Base-by-base conservation (phyloP, 1,140 invertebrate genomes). In the Geopemphigus sp. region DNA sequence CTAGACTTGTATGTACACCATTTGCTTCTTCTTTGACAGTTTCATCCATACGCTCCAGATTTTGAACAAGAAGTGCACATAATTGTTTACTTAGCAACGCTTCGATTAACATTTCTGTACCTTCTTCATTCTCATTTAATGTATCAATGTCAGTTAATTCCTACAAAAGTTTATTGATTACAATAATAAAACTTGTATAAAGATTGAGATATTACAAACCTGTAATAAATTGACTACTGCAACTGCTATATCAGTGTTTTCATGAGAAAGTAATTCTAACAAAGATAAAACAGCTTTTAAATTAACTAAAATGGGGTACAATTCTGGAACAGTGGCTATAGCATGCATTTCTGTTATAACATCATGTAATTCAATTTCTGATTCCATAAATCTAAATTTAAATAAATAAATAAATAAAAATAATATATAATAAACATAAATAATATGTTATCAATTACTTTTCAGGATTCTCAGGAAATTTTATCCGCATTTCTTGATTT, bases 401-500 rank as follows among this genome's bases (percentile, higher is more conserved):
- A 57, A 54, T n/a, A 54, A 73, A 26, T 56, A 54, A 6, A 10
- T 54, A n/a, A 78, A 59, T 39, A 32, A 39, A n/a, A n/a, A n/a
- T n/a, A n/a, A n/a, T 45, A 45, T 45, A 45, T 45, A 45, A 63
- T 22, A 17, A 15, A 53, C 56, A 80, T 39, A 26, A 61, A 76
- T 39, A 12, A 80, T 68, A n/a, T 45, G 24, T 47, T 22, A 59
- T 45, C 24, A 83, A 83, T 85, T 86, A 92, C 90, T 97, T 98
- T 85, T 98, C 95, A 57, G 98, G 95, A 83, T 94, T 91, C 86
- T 99, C 97, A 4, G 96, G 94, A 87, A 96, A 99, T 86, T 99
- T 99, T 0, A 99, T 98, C 83, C 98, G 89, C 92, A 98, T 95
- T 88, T 99, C 97, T 85, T 98, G 93, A 86, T 99, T 99, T 86